A percentile compares a stretch with the other conserved stretches of the same genome.
phyloP scores from a whole-genome alignment of 2,888 invertebrate species.

The Congeria kusceri region DNA sequence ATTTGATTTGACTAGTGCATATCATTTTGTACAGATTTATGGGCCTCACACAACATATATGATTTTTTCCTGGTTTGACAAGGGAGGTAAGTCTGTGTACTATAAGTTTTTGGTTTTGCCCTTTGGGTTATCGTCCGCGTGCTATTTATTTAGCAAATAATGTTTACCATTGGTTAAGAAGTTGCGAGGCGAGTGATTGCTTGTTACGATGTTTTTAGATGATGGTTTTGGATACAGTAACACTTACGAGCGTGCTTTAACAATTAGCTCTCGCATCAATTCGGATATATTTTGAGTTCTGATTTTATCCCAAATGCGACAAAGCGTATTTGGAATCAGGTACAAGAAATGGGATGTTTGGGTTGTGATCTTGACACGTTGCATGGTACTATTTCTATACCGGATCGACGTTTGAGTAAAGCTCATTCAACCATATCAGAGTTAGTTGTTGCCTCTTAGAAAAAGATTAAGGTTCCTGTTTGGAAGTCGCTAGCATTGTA shows the following conservation, averaged over 20 bases:
- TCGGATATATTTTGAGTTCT: not conserved
- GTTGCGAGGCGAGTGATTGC: not conserved
- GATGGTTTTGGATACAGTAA: not conserved
- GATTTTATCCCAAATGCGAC: conserved; percentile 9
- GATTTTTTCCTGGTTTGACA: conserved; percentile 6
- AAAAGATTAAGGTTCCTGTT: not conserved
- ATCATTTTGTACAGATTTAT: conserved; percentile 1
- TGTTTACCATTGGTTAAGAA: not conserved
- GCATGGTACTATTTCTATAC: not conserved
- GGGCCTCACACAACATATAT: not conserved
- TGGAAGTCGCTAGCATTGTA: not conserved
- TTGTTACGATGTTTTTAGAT: conserved; percentile 10
- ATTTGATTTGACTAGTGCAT: conserved; percentile 1
- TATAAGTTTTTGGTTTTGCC: conserved; percentile 14
- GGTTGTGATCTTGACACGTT: not conserved
- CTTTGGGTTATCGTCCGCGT: conserved; percentile 8
- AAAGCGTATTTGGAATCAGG: not conserved
- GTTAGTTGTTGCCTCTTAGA: not conserved
- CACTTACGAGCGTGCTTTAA: not conserved
- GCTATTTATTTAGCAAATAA: conserved; percentile 5
- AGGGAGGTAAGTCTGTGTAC: conserved; percentile 1
- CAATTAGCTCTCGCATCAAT: not conserved
- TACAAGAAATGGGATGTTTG: not conserved
- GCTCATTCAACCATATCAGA: not conserved
- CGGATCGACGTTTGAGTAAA: not conserved